Percentiles rank a stretch among this genome's conserved stretches.
Conservation (phyloP, 2,888 invertebrate species). For the Orthosia cruda region DNA sequence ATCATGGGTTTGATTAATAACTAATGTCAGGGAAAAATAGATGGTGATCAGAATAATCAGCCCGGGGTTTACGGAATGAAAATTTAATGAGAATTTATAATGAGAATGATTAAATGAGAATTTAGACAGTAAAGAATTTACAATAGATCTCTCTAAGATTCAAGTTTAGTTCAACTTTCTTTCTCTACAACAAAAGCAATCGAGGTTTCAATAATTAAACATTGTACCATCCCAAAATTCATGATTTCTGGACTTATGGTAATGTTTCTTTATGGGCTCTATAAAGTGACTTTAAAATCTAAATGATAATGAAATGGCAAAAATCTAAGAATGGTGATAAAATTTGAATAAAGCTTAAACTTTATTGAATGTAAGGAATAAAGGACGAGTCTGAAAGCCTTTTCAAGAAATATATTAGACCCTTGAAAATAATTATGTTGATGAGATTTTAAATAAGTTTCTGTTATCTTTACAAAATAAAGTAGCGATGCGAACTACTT, state of each 20-base stretch:
- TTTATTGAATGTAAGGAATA: slow-evolving; percentile 64
- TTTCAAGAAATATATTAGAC: slow-evolving; percentile 37
- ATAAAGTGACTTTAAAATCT: slow-evolving; percentile 53
- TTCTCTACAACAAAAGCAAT: slow-evolving; percentile 10
- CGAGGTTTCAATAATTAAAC: slow-evolving; percentile 37
- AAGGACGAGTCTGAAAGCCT: slow-evolving; percentile 7
- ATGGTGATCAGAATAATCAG: too few relatives aligned
- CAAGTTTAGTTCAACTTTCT: neutral
- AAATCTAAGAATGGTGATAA: slow-evolving; percentile 64
- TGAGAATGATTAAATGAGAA: too few relatives aligned
- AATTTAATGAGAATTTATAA: too few relatives aligned
- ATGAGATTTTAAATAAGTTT: slow-evolving; percentile 47
- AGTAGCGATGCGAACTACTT: neutral
- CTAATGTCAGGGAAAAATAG: too few relatives aligned
- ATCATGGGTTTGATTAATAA: too few relatives aligned
- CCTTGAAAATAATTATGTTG: slow-evolving; percentile 50
- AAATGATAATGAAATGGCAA: slow-evolving; percentile 64
- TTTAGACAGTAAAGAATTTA: neutral
- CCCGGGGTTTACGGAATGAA: too few relatives aligned
- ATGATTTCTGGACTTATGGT: slow-evolving; percentile 43
- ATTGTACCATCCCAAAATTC: slow-evolving; percentile 37
- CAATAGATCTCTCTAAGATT: neutral
- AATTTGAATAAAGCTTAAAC: slow-evolving; percentile 66
- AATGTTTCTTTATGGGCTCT: slow-evolving; percentile 55
- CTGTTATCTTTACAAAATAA: slow-evolving; percentile 13